Conservation (phyloP, 2,797 vertebrate genomes). For the Gobio occitaniae region DNA sequence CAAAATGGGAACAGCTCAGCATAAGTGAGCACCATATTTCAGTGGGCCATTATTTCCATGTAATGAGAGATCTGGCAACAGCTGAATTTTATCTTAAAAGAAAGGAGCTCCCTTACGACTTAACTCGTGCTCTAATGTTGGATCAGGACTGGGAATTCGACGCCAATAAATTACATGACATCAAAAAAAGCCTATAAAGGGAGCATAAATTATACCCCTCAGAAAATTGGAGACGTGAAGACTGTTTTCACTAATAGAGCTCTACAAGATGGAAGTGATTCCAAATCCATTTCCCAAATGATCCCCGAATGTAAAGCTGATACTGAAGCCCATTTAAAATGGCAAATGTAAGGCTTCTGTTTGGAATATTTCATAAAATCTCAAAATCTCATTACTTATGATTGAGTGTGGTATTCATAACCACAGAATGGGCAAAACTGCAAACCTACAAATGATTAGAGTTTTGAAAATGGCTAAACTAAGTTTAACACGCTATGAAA, state of each 20-base stretch:
- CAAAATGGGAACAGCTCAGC: slow-evolving; percentile 56
- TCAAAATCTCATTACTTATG: slow-evolving; percentile 82
- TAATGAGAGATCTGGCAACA: slow-evolving; percentile 73
- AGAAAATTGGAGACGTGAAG: slow-evolving; percentile 77
- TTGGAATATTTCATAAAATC: slow-evolving; percentile 80
- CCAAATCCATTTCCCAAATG: slow-evolving; percentile 74
- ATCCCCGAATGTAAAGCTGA: slow-evolving; percentile 75
- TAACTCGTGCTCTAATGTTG: slow-evolving; percentile 65
- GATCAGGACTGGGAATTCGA: slow-evolving; percentile 59
- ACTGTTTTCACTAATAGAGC: slow-evolving; percentile 78
- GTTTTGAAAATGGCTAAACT: neutral
- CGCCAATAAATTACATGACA: slow-evolving; percentile 79
- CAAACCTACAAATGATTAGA: neutral
- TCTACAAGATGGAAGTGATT: slow-evolving; percentile 76
- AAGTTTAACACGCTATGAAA: neutral
- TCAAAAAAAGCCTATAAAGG: slow-evolving; percentile 75
- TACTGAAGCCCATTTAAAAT: slow-evolving; percentile 70
- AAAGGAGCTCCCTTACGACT: slow-evolving; percentile 70
- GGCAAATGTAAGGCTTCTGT: slow-evolving; percentile 76
- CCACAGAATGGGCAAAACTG: neutral
- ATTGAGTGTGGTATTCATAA: slow-evolving; percentile 72
- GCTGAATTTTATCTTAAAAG: slow-evolving; percentile 76
- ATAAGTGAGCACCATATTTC: slow-evolving; percentile 64
- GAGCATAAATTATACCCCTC: slow-evolving; percentile 79
- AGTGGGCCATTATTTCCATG: slow-evolving; percentile 74